Base-by-base conservation (phyloP, 2,888 invertebrate genomes). In the Noctua pronuba region DNA sequence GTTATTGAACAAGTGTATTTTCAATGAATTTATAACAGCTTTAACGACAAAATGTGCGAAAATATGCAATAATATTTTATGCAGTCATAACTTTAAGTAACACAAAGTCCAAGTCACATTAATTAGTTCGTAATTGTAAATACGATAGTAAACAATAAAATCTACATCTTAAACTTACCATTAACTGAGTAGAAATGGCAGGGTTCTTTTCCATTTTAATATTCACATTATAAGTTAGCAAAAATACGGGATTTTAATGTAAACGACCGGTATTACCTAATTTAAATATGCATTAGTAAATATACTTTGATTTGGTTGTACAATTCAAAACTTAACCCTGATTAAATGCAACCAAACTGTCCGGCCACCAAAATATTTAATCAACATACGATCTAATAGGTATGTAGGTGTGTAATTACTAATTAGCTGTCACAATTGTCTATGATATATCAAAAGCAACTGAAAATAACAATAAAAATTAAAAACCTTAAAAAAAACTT, bases 251-350 rank as follows among this genome's bases (percentile, higher is more conserved):
- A 77, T 82, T 85, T 86, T 90, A 91, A 93, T 89, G 73, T 86
- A 92, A 91, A 80, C 90, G 86, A 92, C 92, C 93, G 66, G 80
- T 88, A 84, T 92, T 93, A 21, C 93, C 83, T 70, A 62, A 91
- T 93, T 94, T 94, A 90, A 94, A 95, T 95, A 94, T 92, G 90
- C 91, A 93, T 92, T 86, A 85, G 78, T 80, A 82, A 52, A 88
- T 69, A 88, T 90, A 86, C 86, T 52, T 75, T 74, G n/a, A 76
- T 10, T 58, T 44, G 18, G 18, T 21, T 55, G n/a, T n/a, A 55
- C 21, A 35, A n/a, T 2, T 35, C 24, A 6, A 28, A 41, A 41
- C 8, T 65, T 7, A 38, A 41, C 8, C 41, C 18, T 41, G 1
- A 65, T 65, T n/a, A 41, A n/a, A 65, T 65, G 41, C n/a, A 65